Evolutionary conservation across 2,888 invertebrate species (phyloP).

Genomic region (Plagodis pulveraria): DNA sequence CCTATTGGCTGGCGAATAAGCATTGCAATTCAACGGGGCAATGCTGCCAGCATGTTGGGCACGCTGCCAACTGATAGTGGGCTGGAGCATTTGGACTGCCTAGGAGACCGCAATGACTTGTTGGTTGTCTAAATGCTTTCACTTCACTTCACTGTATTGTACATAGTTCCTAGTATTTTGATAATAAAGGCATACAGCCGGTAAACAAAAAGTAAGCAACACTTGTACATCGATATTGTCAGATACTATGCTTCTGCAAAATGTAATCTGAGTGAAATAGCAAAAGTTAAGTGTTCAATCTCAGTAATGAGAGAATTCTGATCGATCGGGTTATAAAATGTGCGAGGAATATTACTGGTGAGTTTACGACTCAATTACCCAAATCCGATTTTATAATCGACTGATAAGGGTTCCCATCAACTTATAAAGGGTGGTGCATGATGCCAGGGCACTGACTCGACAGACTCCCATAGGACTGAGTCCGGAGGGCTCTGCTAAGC

Average conservation of each 20-base stretch:
- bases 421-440: constrained; percentile 75
- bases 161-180: too few relatives aligned
- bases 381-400: constrained; percentile 80
- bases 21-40: too few relatives aligned
- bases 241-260: neutral
- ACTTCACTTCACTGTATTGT: too few relatives aligned
- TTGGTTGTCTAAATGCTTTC: too few relatives aligned
- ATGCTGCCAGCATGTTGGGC: too few relatives aligned
- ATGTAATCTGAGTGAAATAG: neutral
- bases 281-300: constrained; percentile 8
- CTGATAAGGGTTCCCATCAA: constrained; percentile 82
- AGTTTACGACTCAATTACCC: constrained; percentile 79
- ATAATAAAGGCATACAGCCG: too few relatives aligned
- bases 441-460: constrained; percentile 44
- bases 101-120: too few relatives aligned
- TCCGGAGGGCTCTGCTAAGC: constrained; percentile 71
- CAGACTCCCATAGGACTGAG: constrained; percentile 57
- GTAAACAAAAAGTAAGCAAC: too few relatives aligned
- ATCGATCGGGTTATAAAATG: constrained; percentile 27
- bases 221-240: too few relatives aligned
- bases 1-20: too few relatives aligned
- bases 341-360: constrained; percentile 43
- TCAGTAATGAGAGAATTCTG: constrained; percentile 16
- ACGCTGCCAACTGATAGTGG: too few relatives aligned
- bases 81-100: too few relatives aligned